phyloP scores from a whole-genome alignment of 2,888 invertebrate genomes.

The Apodemia hepburni region DNA sequence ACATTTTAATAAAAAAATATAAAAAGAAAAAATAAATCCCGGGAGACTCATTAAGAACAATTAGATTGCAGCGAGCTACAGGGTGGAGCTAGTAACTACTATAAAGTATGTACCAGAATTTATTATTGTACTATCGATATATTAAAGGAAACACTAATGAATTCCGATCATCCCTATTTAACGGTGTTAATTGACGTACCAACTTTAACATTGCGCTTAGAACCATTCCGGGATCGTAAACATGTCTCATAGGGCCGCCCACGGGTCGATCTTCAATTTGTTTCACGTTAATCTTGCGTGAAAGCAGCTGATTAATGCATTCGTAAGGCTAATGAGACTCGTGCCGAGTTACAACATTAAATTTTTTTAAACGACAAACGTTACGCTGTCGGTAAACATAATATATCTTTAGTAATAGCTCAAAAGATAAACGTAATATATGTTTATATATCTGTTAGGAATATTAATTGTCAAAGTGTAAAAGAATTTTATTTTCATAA shows the following conservation, averaged over 20 bases:
- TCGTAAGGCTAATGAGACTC: constrained; percentile 63
- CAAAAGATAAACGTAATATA: constrained; percentile 3
- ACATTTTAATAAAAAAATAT: too few relatives aligned
- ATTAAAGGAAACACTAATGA: neutral
- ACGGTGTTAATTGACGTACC: constrained; percentile 49
- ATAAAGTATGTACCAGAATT: neutral
- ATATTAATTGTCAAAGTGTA: neutral
- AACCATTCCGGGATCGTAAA: constrained; percentile 50
- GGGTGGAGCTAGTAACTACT: too few relatives aligned
- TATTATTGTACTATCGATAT: neutral
- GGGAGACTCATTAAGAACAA: too few relatives aligned
- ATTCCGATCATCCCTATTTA: constrained; percentile 35
- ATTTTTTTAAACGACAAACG: constrained; percentile 12
- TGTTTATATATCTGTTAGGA: constrained; percentile 1
- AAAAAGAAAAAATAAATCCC: too few relatives aligned
- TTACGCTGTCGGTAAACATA: constrained; percentile 5
- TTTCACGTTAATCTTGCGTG: constrained; percentile 64
- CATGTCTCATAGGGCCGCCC: constrained; percentile 50
- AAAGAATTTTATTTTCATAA: too few relatives aligned
- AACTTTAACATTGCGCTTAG: constrained; percentile 40
- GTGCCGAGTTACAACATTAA: constrained; percentile 43
- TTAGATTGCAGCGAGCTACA: too few relatives aligned
- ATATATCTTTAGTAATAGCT: constrained; percentile 13
- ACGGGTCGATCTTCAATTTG: constrained; percentile 62
- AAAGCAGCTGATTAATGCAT: constrained; percentile 65